phyloP scores from a whole-genome alignment of 2,797 vertebrate species.

The Fistularia commersonii region DNA sequence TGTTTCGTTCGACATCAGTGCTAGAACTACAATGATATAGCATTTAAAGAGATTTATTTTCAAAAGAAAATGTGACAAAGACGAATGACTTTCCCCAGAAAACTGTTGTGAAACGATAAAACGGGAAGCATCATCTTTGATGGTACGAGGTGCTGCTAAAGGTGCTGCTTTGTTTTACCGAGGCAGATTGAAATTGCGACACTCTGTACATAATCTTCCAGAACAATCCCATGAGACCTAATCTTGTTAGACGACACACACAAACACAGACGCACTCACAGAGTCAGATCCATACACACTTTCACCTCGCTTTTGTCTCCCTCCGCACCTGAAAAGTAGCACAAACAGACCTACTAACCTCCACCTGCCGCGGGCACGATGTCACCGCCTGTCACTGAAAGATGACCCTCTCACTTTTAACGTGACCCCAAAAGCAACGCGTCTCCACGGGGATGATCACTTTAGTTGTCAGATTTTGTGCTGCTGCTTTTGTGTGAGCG shows the following conservation, averaged over 20 bases:
- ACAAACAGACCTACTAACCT: too few species aligned
- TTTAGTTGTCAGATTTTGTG: slow-evolving; percentile 25
- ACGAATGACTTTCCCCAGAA: background rate
- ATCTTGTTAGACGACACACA: slow-evolving; percentile 44
- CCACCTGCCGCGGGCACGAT: slow-evolving; percentile 1
- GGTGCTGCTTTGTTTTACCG: slow-evolving; percentile 29
- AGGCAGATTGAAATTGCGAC: slow-evolving; percentile 47
- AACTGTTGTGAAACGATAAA: background rate
- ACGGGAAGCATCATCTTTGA: slow-evolving; percentile 8
- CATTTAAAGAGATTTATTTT: background rate
- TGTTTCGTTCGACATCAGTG: too few species aligned
- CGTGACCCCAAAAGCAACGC: slow-evolving; percentile 36
- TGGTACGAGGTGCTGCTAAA: slow-evolving; percentile 5
- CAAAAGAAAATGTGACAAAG: background rate
- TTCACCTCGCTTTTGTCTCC: slow-evolving; percentile 20
- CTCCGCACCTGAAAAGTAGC: too few species aligned
- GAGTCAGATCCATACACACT: background rate
- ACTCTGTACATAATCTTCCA: slow-evolving; percentile 39
- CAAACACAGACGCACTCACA: slow-evolving; percentile 3
- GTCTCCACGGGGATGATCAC: slow-evolving; percentile 31
- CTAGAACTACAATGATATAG: too few species aligned
- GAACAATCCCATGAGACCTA: slow-evolving; percentile 42
- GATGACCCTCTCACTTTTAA: slow-evolving; percentile 48
- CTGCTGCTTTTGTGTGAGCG: slow-evolving; percentile 26
- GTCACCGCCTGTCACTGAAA: slow-evolving; percentile 35